Base-by-base conservation (phyloP, 2,888 invertebrate genomes). In the Rhabditoides inermis region DNA sequence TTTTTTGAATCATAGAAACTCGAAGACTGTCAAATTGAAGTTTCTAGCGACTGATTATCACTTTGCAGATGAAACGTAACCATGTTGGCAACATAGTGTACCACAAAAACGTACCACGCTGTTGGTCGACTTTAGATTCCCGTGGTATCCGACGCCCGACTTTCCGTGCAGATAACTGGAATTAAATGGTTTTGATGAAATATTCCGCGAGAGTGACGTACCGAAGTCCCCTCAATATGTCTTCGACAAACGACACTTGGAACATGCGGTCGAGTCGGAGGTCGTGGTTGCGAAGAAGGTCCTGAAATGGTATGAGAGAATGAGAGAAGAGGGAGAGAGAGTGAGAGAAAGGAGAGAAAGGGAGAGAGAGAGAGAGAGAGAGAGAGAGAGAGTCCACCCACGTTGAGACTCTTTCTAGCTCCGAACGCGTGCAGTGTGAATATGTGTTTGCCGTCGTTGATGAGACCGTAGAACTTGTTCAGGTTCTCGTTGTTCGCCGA, bases 201-300 rank as follows among this genome's bases (percentile, higher is more conserved):
- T 23, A n/a, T n/a, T n/a, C n/a, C n/a, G n/a, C 20, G 10, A 15
- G 6, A 39, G 15, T 15, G 12, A 23, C 45, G 10, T 20, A 6
- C 23, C 22, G 37, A 67, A 75, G 68, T 79, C 86, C 86, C 79
- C 88, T 83, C 67, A 90, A 89, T 58, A 92, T 82, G 81, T 92
- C 92, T 10, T 90, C 90, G 46, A 92, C 83, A 62, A 94, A 82
- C 37, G 91, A 91, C 53, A 91, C 82, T 54, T 90, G 86, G 80
- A 92, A 92, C 51, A 89, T 88, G 90, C 91, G 91, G 81, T 94
- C 92, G 69, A 90, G 82, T 78, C 87, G 87, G 76, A 90, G 88
- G 78, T 88, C 89, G 76, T 88, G 88, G 79, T 88, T 87, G 70
- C 86, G 84, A 45, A 90, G 83, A 50, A 90, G 87, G 77, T 89